Evolutionary conservation across 2,888 invertebrate genomes (phyloP).

Genomic region (Rhagonycha fulva): DNA sequence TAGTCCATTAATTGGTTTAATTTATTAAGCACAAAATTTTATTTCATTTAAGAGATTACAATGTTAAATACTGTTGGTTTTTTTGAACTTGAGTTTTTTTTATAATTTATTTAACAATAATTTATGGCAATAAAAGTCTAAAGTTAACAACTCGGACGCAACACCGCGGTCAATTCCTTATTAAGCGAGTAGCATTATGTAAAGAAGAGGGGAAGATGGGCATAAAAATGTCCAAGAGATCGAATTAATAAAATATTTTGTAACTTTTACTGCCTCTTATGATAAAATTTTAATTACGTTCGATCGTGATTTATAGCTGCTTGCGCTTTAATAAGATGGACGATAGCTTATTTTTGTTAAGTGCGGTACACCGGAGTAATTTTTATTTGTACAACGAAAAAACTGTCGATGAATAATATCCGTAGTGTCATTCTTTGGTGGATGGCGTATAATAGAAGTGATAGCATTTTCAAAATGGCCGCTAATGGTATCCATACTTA

Average conservation of each 20-base stretch:
- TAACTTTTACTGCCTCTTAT: constrained; percentile 14
- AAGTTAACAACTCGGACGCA: constrained; percentile 24
- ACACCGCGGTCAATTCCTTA: constrained; percentile 15
- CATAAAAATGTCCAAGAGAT: constrained; percentile 22
- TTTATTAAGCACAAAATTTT: constrained; percentile 20
- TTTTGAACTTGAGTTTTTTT: constrained; percentile 12
- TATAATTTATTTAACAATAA: constrained; percentile 30
- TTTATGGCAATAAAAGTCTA: constrained; percentile 28
- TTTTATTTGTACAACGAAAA: neutral
- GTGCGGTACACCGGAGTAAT: neutral
- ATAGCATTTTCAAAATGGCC: no score
- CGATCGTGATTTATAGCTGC: neutral
- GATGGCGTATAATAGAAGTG: no score
- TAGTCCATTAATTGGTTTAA: neutral
- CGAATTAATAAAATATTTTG: constrained; percentile 25
- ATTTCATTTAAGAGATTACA: constrained; percentile 23
- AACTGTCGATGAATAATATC: no score
- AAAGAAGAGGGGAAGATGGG: constrained; percentile 12
- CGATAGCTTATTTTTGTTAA: neutral
- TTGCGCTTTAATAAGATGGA: neutral
- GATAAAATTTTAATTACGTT: constrained; percentile 17
- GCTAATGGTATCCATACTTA: no score
- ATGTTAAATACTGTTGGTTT: constrained; percentile 12
- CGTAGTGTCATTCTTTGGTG: no score
- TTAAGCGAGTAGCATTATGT: constrained; percentile 25